phyloP scores from a whole-genome alignment of 2,888 invertebrate genomes.

The Gordius sp. region DNA sequence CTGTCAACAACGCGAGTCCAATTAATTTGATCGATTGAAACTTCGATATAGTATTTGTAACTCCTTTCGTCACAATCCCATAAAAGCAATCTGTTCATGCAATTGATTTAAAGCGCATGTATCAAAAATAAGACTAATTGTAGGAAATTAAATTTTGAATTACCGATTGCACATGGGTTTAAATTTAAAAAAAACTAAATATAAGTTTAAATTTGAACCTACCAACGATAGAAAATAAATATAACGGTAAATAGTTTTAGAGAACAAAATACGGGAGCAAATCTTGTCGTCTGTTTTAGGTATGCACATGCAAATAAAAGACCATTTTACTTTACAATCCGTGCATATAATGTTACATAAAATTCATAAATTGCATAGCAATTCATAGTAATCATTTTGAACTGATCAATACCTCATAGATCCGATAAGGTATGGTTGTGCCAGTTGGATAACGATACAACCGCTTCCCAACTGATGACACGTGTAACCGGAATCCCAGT shows the following conservation, averaged over 20 bases:
- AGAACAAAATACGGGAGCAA: too few relatives aligned
- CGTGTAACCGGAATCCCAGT: constrained; percentile 48
- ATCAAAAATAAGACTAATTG: not conserved
- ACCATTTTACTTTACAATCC: too few relatives aligned
- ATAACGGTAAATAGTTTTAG: too few relatives aligned
- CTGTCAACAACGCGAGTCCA: constrained; percentile 51
- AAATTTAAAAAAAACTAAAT: not conserved
- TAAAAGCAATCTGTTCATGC: constrained; percentile 42
- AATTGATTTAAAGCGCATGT: constrained; percentile 14
- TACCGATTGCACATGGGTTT: too few relatives aligned
- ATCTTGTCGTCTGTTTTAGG: too few relatives aligned
- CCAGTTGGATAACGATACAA: constrained; percentile 70
- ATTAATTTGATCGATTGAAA: constrained; percentile 28
- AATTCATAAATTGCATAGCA: too few relatives aligned
- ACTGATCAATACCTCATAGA: constrained; percentile 44
- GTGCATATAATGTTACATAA: too few relatives aligned
- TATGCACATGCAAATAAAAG: too few relatives aligned
- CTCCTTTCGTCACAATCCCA: constrained; percentile 56
- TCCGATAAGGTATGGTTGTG: constrained; percentile 71
- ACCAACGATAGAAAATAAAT: too few relatives aligned
- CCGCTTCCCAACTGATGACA: constrained; percentile 44
- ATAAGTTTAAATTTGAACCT: too few relatives aligned
- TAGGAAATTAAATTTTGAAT: too few relatives aligned
- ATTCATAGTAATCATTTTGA: too few relatives aligned
- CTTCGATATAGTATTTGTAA: constrained; percentile 33